Conservation (phyloP, 2,888 invertebrate genomes). For the Acholoe squamosa region DNA sequence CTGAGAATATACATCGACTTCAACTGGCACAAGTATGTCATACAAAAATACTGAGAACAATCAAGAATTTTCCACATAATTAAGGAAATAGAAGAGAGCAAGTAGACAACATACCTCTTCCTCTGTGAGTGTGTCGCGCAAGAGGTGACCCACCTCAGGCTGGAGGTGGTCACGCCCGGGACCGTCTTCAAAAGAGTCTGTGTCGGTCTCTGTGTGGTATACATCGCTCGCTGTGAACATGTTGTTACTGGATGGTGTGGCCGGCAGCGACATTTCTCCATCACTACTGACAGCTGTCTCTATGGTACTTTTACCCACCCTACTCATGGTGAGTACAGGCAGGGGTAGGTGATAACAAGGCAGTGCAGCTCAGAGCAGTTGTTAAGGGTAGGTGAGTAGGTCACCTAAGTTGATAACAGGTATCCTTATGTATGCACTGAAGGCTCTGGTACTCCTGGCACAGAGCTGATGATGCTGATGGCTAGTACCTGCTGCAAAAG, state of each 20-base stretch:
- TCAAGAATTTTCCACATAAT: too few species aligned
- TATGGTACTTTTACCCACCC: neutral
- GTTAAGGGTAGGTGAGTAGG: neutral
- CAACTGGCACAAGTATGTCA: too few species aligned
- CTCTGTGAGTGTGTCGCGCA: conserved; percentile 28
- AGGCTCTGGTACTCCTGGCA: too few species aligned
- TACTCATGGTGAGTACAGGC: neutral
- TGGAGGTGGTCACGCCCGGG: conserved; percentile 41
- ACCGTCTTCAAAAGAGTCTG: conserved; percentile 22
- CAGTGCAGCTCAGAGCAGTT: neutral
- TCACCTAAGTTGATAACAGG: neutral
- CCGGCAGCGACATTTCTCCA: conserved; percentile 45
- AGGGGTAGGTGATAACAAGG: neutral
- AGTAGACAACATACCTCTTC: conserved; percentile 33
- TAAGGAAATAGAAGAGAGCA: too few species aligned
- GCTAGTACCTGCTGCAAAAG: too few species aligned
- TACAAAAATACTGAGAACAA: too few species aligned
- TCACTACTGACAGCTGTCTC: conserved; percentile 41
- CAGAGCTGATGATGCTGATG: too few species aligned
- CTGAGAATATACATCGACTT: too few species aligned
- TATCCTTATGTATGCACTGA: too few species aligned
- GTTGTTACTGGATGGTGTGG: conserved; percentile 55
- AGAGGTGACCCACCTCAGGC: conserved; percentile 47
- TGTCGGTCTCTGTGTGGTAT: conserved; percentile 53
- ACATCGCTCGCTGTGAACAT: conserved; percentile 57